Evolutionary conservation across 2,797 vertebrate genomes (phyloP).

Genomic region (Sebastes jordani): DNA sequence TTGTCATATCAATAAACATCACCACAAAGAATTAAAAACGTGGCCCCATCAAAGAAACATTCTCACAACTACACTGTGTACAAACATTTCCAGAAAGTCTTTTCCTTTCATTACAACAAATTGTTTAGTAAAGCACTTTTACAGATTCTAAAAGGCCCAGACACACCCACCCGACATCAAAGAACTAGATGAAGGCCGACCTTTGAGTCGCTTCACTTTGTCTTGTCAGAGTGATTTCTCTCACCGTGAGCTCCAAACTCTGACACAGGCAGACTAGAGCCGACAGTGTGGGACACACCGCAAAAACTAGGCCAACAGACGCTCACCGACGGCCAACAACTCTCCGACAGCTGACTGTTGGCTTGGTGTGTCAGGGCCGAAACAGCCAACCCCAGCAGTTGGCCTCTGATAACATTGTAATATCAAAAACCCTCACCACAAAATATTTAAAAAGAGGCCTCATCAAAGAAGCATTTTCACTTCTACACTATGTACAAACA

Average conservation of each 20-base stretch:
- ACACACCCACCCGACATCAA: too few species aligned
- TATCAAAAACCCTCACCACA: background rate
- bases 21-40: background rate
- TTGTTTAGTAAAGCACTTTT: background rate
- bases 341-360: too few species aligned
- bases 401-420: background rate
- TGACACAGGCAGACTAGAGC: too few species aligned
- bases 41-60: background rate
- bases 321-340: too few species aligned
- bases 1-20: background rate
- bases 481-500: background rate
- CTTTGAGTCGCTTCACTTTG: too few species aligned
- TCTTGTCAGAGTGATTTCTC: too few species aligned
- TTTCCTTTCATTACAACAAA: background rate
- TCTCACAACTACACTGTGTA: background rate
- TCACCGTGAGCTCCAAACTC: too few species aligned
- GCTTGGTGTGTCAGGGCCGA: too few species aligned
- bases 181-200: too few species aligned
- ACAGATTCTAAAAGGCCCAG: background rate
- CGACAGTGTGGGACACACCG: too few species aligned
- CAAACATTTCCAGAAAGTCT: background rate
- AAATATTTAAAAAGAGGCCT: background rate
- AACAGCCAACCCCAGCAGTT: background rate
- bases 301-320: too few species aligned
- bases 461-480: background rate